Base-by-base conservation (phyloP, 2,888 invertebrate genomes). In the Pammene fasciana region DNA sequence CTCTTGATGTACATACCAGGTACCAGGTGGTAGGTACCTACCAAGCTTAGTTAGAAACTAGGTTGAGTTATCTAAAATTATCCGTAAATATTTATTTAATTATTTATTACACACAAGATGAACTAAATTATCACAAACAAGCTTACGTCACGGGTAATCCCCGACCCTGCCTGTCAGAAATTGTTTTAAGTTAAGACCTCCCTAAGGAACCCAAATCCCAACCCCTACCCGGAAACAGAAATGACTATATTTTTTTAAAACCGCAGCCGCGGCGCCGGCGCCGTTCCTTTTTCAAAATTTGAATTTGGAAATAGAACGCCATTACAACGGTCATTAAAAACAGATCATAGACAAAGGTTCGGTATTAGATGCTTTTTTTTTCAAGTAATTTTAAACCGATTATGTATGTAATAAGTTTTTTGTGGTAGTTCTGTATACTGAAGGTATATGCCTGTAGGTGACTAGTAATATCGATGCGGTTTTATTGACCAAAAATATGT, bases 251-350 rank as follows among this genome's bases (percentile, higher is more conserved):
- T 79, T 81, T 75, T 77, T 79, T 61, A 75, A 82, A 86, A 86
- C 88, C 85, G 79, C 86, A 72, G 72, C 36, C 68, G n/a, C 45
- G 68, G 72, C 72, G 79, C 80, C 80, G 73, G 80, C 79, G 74
- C 73, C 79, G 71, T 78, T 73, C 73, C 60, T 61, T 67, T 67
- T 70, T 65, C 59, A 78, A 86, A 86, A 85, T 88, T 88, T 84
- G 81, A 88, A 88, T 87, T 87, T 78, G 78, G 86, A 88, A 86
- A 87, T 87, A 80, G 86, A 84, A 78, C 79, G 76, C 86, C 86
- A 86, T 57, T 45, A 87, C 85, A 77, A 82, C 88, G 84, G 86
- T 86, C 86, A 89, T 89, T 89, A 89, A 86, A 89, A 89, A 87
- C 87, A 88, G 86, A 89, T 89, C 89, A 89, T 87, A 88, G 87